These are phyloP conservation scores for Laticauda laticaudata DNA, from an alignment of 2,113 vertebrate genomes.

Conservation along the genomic window DNA sequence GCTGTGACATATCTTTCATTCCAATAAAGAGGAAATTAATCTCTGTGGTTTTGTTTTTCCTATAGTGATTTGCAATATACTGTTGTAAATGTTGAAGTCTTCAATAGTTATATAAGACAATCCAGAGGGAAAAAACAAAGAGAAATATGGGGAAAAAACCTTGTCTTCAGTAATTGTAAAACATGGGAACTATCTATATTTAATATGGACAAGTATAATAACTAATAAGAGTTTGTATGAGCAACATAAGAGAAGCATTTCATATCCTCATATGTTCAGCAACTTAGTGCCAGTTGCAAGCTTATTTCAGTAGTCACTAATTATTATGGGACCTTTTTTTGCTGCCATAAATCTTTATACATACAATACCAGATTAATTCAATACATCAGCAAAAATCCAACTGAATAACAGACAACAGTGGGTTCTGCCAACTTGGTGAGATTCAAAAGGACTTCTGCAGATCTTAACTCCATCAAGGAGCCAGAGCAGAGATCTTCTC, in stretches of 20 bases:
- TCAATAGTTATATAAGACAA: neutral
- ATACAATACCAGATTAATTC: neutral
- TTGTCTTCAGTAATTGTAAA: neutral
- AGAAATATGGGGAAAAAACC: neutral
- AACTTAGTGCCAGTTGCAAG: neutral
- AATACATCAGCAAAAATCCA: neutral
- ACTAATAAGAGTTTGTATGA: neutral
- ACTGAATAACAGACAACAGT: neutral
- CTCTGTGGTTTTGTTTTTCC: constrained; percentile 12
- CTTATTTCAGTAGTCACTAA: neutral
- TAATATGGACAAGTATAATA: neutral
- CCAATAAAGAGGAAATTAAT: constrained; percentile 56
- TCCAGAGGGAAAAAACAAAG: neutral
- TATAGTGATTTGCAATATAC: neutral
- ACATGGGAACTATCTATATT: neutral
- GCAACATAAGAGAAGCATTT: neutral
- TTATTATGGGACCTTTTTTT: neutral
- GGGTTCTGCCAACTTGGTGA: neutral
- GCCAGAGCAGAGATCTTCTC: neutral
- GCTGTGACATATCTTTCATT: constrained; percentile 43
- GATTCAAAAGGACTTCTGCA: neutral
- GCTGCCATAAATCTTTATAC: neutral
- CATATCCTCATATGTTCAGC: neutral
- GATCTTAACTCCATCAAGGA: neutral
- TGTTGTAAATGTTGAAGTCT: neutral